Evolutionary conservation across 37 sponge, comb jelly and placozoan genomes (phyloP).

Genomic region (Mnemiopsis leidyi): DNA sequence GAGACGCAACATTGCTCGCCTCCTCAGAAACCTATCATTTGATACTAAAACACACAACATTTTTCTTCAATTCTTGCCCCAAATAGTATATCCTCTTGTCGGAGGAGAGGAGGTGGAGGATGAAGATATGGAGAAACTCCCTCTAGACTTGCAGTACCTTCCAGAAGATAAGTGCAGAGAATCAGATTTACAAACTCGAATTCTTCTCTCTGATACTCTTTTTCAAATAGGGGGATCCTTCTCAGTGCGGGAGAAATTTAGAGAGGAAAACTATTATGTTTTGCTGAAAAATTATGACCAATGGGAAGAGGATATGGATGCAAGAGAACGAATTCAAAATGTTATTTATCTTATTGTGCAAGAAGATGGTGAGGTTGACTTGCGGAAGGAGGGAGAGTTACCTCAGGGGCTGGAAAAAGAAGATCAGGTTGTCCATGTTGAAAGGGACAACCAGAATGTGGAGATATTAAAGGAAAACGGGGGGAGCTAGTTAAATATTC

Average conservation of each 20-base stretch:
- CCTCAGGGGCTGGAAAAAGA: background rate
- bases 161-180: conserved; percentile 29
- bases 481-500: too few relatives aligned
- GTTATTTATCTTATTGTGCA: conserved; percentile 13
- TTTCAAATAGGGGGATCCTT: conserved; percentile 2
- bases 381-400: conserved; percentile 13
- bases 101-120: conserved; percentile 49
- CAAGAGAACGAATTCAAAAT: background rate
- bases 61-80: background rate
- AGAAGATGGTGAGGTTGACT: conserved; percentile 41
- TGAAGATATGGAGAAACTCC: conserved; percentile 57
- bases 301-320: conserved; percentile 23
- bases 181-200: conserved; percentile 15
- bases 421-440: background rate
- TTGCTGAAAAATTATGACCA: conserved; percentile 43
- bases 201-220: conserved; percentile 19
- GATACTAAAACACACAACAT: background rate
- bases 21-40: conserved; percentile 23
- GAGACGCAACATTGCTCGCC: conserved; percentile 33
- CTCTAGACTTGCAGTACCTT: conserved; percentile 49
- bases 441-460: background rate
- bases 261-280: background rate
- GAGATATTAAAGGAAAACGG: too few relatives aligned
- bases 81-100: conserved; percentile 6
- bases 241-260: background rate